Conservation (phyloP, 2,797 vertebrate species). For the Falco berigora region DNA sequence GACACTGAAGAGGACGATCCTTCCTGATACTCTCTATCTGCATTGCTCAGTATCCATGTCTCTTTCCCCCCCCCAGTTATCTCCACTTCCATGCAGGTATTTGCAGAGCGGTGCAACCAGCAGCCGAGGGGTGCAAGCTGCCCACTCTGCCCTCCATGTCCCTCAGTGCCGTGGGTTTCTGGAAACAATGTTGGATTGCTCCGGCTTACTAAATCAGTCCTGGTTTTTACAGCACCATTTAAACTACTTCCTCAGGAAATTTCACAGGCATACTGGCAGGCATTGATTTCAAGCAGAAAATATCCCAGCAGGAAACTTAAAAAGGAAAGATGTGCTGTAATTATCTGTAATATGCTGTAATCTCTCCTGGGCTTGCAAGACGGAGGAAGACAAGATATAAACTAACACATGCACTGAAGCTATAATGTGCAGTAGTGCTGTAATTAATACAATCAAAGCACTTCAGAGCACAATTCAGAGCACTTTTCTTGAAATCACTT, state of each 20-base stretch:
- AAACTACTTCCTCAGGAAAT: slow-evolving; percentile 71
- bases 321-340: slow-evolving; percentile 64
- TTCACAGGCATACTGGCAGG: slow-evolving; percentile 51
- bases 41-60: background rate
- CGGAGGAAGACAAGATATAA: background rate
- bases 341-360: background rate
- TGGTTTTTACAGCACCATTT: slow-evolving; percentile 42
- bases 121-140: background rate
- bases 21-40: background rate
- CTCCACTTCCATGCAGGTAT: background rate
- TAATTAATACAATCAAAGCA: slow-evolving; percentile 12
- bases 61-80: background rate
- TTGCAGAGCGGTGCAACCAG: background rate
- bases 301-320: slow-evolving; percentile 60
- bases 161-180: background rate
- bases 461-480: background rate
- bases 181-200: slow-evolving; percentile 25
- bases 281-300: slow-evolving; percentile 67
- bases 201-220: slow-evolving; percentile 45
- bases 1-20: background rate
- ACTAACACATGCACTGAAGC: background rate
- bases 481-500: background rate
- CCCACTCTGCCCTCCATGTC: background rate
- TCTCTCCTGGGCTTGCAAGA: slow-evolving; percentile 9
- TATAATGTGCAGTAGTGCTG: background rate